Conservation (phyloP, 2,797 vertebrate genomes). For the Rhinogobio ventralis region DNA sequence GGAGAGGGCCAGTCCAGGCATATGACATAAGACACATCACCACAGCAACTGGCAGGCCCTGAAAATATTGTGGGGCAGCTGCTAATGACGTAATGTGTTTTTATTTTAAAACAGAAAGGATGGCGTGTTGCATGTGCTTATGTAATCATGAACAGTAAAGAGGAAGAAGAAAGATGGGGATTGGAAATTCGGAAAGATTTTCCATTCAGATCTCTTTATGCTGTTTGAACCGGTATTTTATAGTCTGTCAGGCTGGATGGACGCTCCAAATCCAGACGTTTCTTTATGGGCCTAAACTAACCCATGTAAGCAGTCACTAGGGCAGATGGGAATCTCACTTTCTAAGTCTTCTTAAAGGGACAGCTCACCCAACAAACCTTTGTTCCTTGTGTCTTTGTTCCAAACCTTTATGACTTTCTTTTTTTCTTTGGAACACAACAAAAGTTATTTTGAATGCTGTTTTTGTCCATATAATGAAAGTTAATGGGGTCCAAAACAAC, state of each 20-base stretch:
- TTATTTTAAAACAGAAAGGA: conserved; percentile 68
- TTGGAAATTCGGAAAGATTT: conserved; percentile 54
- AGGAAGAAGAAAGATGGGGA: conserved; percentile 55
- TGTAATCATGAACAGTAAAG: conserved; percentile 73
- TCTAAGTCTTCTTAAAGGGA: conserved; percentile 34
- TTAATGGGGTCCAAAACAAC: background rate
- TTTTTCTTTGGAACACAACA: background rate
- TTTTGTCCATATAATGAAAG: background rate
- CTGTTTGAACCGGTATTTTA: conserved; percentile 49
- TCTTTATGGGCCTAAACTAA: conserved; percentile 9
- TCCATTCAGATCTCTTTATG: conserved; percentile 53
- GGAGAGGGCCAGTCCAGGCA: conserved; percentile 53
- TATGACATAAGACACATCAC: conserved; percentile 69
- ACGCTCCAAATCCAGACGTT: conserved; percentile 27
- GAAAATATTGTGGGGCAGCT: conserved; percentile 77
- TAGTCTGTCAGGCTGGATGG: conserved; percentile 37
- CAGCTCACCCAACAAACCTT: background rate
- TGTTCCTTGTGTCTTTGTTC: background rate
- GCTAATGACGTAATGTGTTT: conserved; percentile 80
- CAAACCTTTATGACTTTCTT: background rate
- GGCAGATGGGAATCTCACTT: conserved; percentile 3
- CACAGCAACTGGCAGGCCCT: conserved; percentile 69
- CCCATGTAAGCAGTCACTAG: conserved; percentile 22
- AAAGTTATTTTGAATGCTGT: background rate
- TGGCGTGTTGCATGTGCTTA: conserved; percentile 73